These are phyloP conservation scores for Salvelinus fontinalis DNA, from an alignment of 2,113 vertebrate genomes.

Conservation along the genomic window DNA sequence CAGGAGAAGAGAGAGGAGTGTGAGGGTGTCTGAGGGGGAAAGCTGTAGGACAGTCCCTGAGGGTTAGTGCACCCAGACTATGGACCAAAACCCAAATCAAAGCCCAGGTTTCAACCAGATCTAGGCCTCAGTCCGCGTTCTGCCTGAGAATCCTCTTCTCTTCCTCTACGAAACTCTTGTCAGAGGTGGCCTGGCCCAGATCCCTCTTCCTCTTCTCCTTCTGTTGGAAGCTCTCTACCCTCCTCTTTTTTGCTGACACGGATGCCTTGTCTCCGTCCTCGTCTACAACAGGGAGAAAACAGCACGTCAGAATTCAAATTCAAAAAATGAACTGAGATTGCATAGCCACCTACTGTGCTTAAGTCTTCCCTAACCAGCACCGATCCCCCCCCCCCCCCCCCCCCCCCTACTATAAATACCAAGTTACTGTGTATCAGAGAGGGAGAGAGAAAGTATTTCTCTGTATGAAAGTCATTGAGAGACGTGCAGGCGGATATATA, in stretches of 20 bases:
- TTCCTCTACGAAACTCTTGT: slow-evolving; percentile 81
- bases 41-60: slow-evolving; percentile 7
- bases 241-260: slow-evolving; percentile 82
- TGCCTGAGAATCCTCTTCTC: slow-evolving; percentile 81
- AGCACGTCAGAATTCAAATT: background rate
- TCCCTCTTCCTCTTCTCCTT: slow-evolving; percentile 86
- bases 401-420: too few species aligned
- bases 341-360: too few species aligned
- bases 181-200: slow-evolving; percentile 77
- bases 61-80: background rate
- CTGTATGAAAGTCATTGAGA: too few species aligned
- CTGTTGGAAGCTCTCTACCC: slow-evolving; percentile 84
- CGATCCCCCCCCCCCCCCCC: too few species aligned
- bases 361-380: too few species aligned
- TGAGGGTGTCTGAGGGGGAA: background rate
- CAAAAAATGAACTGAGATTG: background rate
- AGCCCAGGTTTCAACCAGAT: background rate
- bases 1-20: background rate
- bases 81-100: background rate
- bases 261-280: slow-evolving; percentile 73
- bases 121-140: slow-evolving; percentile 56
- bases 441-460: too few species aligned
- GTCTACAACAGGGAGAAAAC: slow-evolving; percentile 71
- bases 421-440: too few species aligned
- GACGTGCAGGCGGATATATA: too few species aligned